phyloP scores from a whole-genome alignment of 2,888 invertebrate species.

The Lamellibrachia columna region DNA sequence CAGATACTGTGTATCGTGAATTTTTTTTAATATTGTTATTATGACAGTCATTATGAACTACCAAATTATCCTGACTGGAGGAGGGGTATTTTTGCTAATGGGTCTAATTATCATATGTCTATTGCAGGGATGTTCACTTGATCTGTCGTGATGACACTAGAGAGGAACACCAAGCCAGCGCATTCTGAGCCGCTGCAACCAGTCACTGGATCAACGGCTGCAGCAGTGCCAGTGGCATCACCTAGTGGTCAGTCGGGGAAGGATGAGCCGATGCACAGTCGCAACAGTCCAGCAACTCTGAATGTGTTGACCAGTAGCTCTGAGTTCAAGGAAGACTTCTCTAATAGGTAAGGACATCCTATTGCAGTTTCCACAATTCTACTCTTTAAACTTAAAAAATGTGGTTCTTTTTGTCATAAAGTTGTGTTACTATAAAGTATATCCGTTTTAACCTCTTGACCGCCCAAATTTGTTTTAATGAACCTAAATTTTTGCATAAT shows the following conservation, averaged over 20 bases:
- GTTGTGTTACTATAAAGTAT: too few species aligned
- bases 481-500: too few species aligned
- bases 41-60: too few species aligned
- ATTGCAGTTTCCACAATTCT: background rate
- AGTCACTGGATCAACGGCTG: background rate
- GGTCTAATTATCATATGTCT: background rate
- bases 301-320: conserved; percentile 62
- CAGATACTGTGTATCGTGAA: too few species aligned
- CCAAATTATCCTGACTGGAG: too few species aligned
- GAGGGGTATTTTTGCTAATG: background rate
- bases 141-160: background rate
- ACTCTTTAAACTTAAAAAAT: background rate
- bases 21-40: too few species aligned
- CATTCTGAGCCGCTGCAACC: background rate
- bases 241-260: background rate
- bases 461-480: too few species aligned
- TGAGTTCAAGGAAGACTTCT: conserved; percentile 58
- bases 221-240: background rate
- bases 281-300: conserved; percentile 63
- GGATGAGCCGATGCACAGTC: conserved; percentile 64
- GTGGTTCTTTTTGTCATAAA: background rate
- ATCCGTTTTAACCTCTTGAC: too few species aligned
- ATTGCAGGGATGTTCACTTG: background rate
- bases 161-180: background rate
- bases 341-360: conserved; percentile 56